Conservation (phyloP, 2,797 vertebrate genomes). For the Malurus splendens region DNA sequence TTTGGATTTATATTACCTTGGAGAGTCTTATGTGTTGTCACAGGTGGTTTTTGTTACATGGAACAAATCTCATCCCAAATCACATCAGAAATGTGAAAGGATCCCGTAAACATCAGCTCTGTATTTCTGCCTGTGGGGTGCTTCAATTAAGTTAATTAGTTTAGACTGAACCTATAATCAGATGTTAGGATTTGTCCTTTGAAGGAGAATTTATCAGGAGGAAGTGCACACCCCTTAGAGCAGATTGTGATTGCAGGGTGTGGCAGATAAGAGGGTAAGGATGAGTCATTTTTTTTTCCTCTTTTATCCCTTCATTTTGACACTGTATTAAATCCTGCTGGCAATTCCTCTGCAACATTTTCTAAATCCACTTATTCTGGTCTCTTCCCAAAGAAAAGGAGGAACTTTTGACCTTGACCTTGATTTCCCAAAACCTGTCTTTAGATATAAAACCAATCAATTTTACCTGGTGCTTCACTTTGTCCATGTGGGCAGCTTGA, state of each 20-base stretch:
- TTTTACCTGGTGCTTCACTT: neutral
- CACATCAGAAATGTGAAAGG: neutral
- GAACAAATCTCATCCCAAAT: neutral
- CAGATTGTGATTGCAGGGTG: neutral
- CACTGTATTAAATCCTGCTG: neutral
- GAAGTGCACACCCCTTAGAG: neutral
- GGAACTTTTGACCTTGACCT: neutral
- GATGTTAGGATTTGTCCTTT: conserved; percentile 15
- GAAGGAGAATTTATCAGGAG: neutral
- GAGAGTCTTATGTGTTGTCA: neutral
- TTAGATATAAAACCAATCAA: neutral
- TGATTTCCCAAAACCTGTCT: neutral
- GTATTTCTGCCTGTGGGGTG: neutral
- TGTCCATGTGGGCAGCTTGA: neutral
- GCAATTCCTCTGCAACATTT: neutral
- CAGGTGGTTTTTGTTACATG: neutral
- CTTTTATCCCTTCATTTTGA: conserved; percentile 12
- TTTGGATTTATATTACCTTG: neutral
- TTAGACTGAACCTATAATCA: neutral
- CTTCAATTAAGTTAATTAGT: conserved; percentile 30
- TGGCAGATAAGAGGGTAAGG: conserved; percentile 8
- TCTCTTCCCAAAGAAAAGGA: neutral
- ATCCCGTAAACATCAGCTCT: neutral
- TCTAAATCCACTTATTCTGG: neutral
- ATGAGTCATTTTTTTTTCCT: neutral